phyloP scores from a whole-genome alignment of 1,140 invertebrate genomes.

The Orussus abietinus region DNA sequence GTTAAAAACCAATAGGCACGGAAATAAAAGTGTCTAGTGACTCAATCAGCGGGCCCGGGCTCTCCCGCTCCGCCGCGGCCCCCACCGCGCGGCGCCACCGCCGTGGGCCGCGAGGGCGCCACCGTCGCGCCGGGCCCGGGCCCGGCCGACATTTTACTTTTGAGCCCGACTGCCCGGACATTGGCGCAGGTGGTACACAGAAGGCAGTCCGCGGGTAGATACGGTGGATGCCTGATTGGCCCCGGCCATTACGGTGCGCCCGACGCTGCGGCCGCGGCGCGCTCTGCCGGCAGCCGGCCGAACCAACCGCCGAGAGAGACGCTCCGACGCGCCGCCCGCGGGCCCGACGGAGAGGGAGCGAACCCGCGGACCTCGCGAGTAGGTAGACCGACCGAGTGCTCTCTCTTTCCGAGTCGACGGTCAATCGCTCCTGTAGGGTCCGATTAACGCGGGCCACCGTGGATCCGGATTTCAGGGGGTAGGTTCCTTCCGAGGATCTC shows the following conservation, averaged over 20 bases:
- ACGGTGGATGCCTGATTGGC: slow-evolving; percentile 50
- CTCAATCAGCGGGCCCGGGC: slow-evolving; percentile 34
- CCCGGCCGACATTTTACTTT: slow-evolving; percentile 33
- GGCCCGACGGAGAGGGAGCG: slow-evolving; percentile 2
- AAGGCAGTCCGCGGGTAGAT: slow-evolving; percentile 48
- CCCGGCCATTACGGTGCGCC: no score
- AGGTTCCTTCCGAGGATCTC: no score
- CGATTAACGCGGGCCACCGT: no score
- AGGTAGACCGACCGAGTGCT: no score
- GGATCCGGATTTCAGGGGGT: no score
- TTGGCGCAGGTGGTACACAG: slow-evolving; percentile 43
- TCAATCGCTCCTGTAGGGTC: no score
- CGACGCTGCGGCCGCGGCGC: slow-evolving; percentile 32
- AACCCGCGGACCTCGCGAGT: no score
- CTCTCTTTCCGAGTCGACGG: no score
- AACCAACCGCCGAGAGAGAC: slow-evolving; percentile 27
- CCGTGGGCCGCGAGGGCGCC: no score
- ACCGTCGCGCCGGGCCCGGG: slow-evolving; percentile 15
- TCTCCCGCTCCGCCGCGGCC: slow-evolving; percentile 15
- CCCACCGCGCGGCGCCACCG: no score
- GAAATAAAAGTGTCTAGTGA: slow-evolving; percentile 45
- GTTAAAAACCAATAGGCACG: slow-evolving; percentile 29
- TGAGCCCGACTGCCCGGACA: slow-evolving; percentile 14
- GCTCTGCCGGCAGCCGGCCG: slow-evolving; percentile 20
- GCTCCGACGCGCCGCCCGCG: slow-evolving; percentile 26